Base-by-base conservation (phyloP, 2,113 vertebrate species). In the Odocoileus hemionus region DNA sequence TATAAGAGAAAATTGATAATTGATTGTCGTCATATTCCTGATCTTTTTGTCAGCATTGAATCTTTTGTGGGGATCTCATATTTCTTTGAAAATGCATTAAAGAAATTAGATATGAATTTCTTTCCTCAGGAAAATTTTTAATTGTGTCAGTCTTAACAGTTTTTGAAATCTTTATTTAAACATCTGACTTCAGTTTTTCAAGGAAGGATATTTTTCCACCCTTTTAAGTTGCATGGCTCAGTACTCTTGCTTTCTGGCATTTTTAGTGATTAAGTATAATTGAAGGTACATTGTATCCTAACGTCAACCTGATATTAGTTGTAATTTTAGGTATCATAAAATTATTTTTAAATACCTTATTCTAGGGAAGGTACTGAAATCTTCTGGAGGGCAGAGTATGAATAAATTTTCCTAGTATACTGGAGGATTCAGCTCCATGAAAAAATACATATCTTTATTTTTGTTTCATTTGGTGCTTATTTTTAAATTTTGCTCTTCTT, bases 21-120 rank as follows among this genome's bases (percentile, higher is more conserved):
- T 86, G 45, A 19, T 88, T 79, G n/a, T 83, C 36, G 25, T 92
- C 58, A 39, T 83, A 78, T 52, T 93, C 39, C 30, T 64, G 11
- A 83, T 91, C 21, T 97, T 91, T 90, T 43, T 86, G 50, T 94
- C n/a, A 85, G n/a, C 47, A 21, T 83, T 28, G 79, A 93, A 93
- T 93, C 17, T 36, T 91, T 83, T 95, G 8, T 50, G n/a, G 12
- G 19, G 28, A 14, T 74, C 74, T 92, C n/a, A 50, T 43, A 16
- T 91, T 91, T 76, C 19, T 89, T 96, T 52, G 30, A 86, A 87
- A 89, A 78, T 16, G 33, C 25, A n/a, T 96, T 85, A 47, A 79
- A 92, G 23, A 50, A 84, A 58, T 86, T 58, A 78, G 76, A 2
- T 61, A 82, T 25, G 15, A 74, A 30, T 67, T 94, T 97, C 6